A percentile compares a stretch with the other conserved stretches of the same genome.
These are phyloP conservation scores for Ips typographus DNA, from an alignment of 1,140 invertebrate species.

Conservation along the genomic window DNA sequence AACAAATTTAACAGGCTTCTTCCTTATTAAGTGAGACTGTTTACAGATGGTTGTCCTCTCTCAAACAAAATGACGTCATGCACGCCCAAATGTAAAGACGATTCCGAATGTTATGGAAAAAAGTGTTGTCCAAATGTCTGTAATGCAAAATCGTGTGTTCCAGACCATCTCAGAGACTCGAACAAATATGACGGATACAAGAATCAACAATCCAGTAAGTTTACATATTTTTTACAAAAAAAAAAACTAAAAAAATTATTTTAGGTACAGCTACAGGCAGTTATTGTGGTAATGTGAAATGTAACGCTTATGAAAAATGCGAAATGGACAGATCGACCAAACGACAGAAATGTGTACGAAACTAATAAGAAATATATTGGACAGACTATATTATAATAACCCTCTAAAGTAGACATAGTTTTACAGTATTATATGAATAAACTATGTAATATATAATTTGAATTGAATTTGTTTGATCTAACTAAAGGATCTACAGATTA, in stretches of 20 bases:
- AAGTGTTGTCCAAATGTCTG: conserved; percentile 71
- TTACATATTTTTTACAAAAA: not conserved
- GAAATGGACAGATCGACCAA: conserved; percentile 64
- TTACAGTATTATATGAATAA: no score
- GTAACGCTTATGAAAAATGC: conserved; percentile 66
- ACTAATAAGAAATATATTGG: no score
- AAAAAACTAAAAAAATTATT: conserved; percentile 29
- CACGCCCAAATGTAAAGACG: conserved; percentile 64
- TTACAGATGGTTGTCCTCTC: conserved; percentile 59
- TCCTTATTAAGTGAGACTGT: not conserved
- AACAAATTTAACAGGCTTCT: not conserved
- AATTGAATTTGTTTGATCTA: no score
- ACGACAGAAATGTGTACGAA: conserved; percentile 64
- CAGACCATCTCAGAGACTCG: conserved; percentile 28
- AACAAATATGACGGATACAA: conserved; percentile 37
- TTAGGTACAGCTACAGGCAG: conserved; percentile 57
- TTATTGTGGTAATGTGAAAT: conserved; percentile 70
- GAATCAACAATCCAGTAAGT: conserved; percentile 39
- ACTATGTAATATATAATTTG: no score
- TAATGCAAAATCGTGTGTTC: conserved; percentile 63
- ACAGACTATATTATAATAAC: no score
- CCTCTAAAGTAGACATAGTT: no score
- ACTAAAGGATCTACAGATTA: no score
- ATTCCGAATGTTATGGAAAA: conserved; percentile 64
- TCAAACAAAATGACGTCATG: conserved; percentile 64